Evolutionary conservation across 2,888 invertebrate species (phyloP), one percentile per base, ranked within the genome.

Genomic region (Pycnomerus fuliginosus): DNA sequence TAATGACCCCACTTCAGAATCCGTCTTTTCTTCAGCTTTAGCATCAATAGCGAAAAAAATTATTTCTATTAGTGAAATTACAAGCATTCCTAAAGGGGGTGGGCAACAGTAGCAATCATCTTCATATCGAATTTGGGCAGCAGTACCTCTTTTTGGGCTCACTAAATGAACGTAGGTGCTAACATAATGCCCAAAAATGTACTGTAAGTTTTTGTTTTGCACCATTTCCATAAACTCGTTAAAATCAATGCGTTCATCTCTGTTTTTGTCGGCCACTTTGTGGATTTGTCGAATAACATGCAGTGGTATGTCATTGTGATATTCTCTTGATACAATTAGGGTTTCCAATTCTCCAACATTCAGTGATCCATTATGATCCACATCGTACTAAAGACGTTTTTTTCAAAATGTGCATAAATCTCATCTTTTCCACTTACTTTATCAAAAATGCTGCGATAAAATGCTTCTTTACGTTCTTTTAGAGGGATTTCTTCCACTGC

Each of bases 101-200:
- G 96, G 98, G 69, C 84, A 86, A 66, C 98, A 95, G 48, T 83
- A 85, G 76, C 97, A 98, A 67, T 94, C 87, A 59, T 91, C 87
- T 64, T 93, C 87, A 72, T 95, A 95, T 25, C 46, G 20, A 5
- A 62, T 62, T 50, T 63, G 62, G 3, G 60, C 57, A 7, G 54
- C 62, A 7, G 62, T 59, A 13, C 8, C 20, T 8, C 20, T 5
- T 5, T 20, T 20, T 20, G 5, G 5, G 20, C 8, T 28, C 12
- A 28, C 14, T 2, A 28, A 28, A 3, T 28, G 8, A 3, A 80
- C 76, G 52, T 80, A 84, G 71, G 77, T 75, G 16, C 79, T 79
- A n/a, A 83, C 71, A 54, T 81, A 78, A 41, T 80, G 79, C 1
- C 80, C 81, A 50, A 84, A 83, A 2, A 83, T 74, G 5, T 78